Conservation (phyloP, 1,140 invertebrate genomes). For the Wiebesia pumilae region DNA sequence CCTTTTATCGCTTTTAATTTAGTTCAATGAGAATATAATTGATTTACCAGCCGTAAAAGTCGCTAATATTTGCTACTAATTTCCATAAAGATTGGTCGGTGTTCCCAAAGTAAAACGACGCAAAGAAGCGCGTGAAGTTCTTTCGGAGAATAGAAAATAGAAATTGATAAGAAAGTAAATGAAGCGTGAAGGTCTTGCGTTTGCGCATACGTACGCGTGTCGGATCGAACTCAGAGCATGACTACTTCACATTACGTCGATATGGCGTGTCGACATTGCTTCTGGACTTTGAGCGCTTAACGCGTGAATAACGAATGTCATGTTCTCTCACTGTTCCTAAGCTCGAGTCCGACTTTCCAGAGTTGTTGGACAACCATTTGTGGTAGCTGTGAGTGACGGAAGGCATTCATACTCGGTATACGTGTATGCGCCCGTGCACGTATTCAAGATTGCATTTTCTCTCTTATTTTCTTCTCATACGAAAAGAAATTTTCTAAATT, state of each 20-base stretch:
- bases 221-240: conserved; percentile 5
- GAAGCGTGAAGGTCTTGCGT: background rate
- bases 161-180: background rate
- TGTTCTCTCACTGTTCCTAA: background rate
- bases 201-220: background rate
- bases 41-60: too few species aligned
- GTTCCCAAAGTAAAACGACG: too few species aligned
- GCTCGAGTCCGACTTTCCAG: too few species aligned
- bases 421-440: too few species aligned
- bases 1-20: too few species aligned
- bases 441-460: too few species aligned
- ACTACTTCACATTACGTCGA: conserved; percentile 1
- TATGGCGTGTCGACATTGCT: background rate
- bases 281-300: background rate
- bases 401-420: background rate
- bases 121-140: too few species aligned
- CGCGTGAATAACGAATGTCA: background rate
- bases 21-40: too few species aligned
- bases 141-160: background rate
- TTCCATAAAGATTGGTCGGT: too few species aligned
- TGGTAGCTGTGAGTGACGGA: background rate
- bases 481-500: too few species aligned
- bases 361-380: background rate
- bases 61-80: too few species aligned
- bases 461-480: too few species aligned